A percentile compares a stretch with the other conserved stretches of the same genome.
phyloP scores from a whole-genome alignment of 2,113 vertebrate genomes.

The Ornithorhynchus anatinus region DNA sequence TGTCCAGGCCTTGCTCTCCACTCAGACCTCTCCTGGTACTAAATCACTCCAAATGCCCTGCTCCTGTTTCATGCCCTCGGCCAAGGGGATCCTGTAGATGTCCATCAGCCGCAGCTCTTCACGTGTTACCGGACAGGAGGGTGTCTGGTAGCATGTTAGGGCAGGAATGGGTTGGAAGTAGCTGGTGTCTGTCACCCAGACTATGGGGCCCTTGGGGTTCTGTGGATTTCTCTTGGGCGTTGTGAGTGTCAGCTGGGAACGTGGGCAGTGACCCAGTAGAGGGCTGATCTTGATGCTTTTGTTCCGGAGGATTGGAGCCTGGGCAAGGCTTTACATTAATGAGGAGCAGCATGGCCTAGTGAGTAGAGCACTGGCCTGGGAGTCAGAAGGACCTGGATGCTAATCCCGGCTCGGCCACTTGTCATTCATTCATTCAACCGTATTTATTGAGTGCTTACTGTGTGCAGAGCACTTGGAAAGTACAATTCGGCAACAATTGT shows the following conservation, averaged over 20 bases:
- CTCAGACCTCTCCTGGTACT: slow-evolving; percentile 14
- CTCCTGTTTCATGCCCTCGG: slow-evolving; percentile 45
- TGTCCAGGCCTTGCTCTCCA: slow-evolving; percentile 17
- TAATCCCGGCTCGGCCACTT: too few relatives aligned
- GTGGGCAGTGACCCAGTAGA: neutral
- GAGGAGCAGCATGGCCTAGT: too few relatives aligned
- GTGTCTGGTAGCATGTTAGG: neutral
- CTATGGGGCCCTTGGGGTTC: neutral
- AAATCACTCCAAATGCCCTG: slow-evolving; percentile 38
- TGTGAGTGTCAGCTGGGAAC: neutral
- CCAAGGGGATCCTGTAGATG: slow-evolving; percentile 37
- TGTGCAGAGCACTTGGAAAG: too few relatives aligned
- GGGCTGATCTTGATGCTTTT: too few relatives aligned
- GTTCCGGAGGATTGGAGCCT: too few relatives aligned
- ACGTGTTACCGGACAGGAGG: neutral
- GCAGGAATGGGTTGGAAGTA: neutral
- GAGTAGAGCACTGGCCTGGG: too few relatives aligned
- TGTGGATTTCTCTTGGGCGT: neutral
- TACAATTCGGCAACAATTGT: too few relatives aligned
- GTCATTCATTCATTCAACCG: too few relatives aligned
- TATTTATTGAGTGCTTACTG: too few relatives aligned
- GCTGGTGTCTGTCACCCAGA: neutral
- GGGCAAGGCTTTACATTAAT: too few relatives aligned
- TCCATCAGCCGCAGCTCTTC: slow-evolving; percentile 19
- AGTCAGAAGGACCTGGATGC: too few relatives aligned